These are phyloP conservation scores for Ernsta delagoae DNA, from an alignment of 2,888 invertebrate species.

Conservation along the genomic window DNA sequence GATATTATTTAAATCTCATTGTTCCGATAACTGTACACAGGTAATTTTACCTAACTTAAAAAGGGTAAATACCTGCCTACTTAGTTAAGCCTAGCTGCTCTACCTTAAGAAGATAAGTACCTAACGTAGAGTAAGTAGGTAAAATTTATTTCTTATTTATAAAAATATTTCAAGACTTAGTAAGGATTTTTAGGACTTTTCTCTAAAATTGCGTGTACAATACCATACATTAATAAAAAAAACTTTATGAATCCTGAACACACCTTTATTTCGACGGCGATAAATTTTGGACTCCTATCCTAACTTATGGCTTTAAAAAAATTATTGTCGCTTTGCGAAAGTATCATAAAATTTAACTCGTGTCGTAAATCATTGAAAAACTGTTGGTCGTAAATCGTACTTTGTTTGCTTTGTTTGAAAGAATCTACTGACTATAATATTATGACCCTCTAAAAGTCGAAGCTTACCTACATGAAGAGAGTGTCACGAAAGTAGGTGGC, in stretches of 20 bases:
- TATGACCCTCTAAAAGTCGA: background rate
- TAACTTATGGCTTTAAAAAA: slow-evolving; percentile 18
- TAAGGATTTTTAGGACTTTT: too few relatives aligned
- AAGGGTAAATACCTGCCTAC: too few relatives aligned
- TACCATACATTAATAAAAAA: background rate
- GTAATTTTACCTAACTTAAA: too few relatives aligned
- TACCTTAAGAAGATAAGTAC: too few relatives aligned
- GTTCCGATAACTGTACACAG: too few relatives aligned
- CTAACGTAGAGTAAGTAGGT: too few relatives aligned
- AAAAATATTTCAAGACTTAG: too few relatives aligned
- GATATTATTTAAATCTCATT: background rate
- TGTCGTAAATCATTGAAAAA: slow-evolving; percentile 45
- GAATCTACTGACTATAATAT: background rate
- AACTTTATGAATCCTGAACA: background rate
- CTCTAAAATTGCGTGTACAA: background rate
- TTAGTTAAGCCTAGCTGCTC: too few relatives aligned
- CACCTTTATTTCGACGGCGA: background rate
- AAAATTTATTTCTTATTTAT: too few relatives aligned
- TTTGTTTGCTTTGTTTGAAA: slow-evolving; percentile 17
- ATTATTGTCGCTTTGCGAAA: slow-evolving; percentile 30
- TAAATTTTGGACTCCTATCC: slow-evolving; percentile 2
- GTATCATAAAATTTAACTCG: slow-evolving; percentile 35
- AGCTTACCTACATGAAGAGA: slow-evolving; percentile 44
- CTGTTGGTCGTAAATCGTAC: slow-evolving; percentile 39
- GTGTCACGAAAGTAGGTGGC: slow-evolving; percentile 46